phyloP scores from a whole-genome alignment of 2,113 vertebrate genomes.

The Morphnarchus princeps region DNA sequence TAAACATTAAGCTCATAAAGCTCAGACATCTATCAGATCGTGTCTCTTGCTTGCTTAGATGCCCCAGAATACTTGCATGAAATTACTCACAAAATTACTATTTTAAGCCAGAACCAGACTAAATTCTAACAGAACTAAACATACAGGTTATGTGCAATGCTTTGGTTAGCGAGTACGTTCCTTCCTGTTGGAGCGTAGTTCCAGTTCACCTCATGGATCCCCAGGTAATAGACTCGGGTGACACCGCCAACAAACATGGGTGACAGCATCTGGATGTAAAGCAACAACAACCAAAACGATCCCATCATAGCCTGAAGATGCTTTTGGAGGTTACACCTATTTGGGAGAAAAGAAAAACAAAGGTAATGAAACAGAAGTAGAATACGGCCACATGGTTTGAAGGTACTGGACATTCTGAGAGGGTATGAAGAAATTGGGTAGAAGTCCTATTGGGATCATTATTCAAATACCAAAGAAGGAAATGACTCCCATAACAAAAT shows the following conservation, averaged over 20 bases:
- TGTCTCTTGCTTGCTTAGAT: neutral
- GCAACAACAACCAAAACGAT: neutral
- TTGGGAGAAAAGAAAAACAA: neutral
- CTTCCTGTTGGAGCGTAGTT: conserved; percentile 71
- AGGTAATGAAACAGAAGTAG: neutral
- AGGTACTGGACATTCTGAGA: neutral
- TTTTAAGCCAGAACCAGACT: neutral
- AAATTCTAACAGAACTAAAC: neutral
- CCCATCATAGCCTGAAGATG: neutral
- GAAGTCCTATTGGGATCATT: neutral
- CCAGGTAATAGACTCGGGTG: conserved; percentile 72
- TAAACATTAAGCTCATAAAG: conserved; percentile 39
- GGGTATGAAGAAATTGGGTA: neutral
- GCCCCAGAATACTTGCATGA: neutral
- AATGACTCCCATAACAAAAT: neutral
- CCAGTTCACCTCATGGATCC: conserved; percentile 67
- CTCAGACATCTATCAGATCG: neutral
- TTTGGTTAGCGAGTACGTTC: conserved; percentile 45
- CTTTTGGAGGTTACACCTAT: neutral
- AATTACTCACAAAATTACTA: neutral
- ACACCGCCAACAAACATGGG: neutral
- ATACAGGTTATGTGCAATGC: conserved; percentile 40
- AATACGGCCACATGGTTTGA: neutral
- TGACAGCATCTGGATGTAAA: conserved; percentile 1
- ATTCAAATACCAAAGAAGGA: neutral